These are phyloP conservation scores for Tiliqua scincoides DNA, from an alignment of 2,113 vertebrate genomes.

Conservation along the genomic window DNA sequence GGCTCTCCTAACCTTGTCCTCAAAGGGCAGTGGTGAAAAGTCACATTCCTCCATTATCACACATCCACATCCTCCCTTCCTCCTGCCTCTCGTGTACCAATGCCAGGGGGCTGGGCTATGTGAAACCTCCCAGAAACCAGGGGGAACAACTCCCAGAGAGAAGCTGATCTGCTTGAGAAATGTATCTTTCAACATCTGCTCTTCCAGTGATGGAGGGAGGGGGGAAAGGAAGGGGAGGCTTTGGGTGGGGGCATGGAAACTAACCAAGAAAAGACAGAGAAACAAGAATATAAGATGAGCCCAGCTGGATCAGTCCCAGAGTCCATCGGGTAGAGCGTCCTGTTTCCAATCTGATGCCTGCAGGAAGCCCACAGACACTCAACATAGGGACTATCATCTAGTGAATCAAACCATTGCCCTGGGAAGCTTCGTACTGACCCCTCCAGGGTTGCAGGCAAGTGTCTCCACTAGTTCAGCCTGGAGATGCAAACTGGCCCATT, in stretches of 20 bases:
- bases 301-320: background rate
- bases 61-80: constrained; percentile 52
- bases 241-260: background rate
- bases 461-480: too few relatives aligned
- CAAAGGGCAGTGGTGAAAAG: constrained; percentile 6
- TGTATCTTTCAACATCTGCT: constrained; percentile 57
- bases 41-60: constrained; percentile 62
- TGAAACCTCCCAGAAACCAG: constrained; percentile 53
- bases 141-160: constrained; percentile 52
- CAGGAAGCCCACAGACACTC: too few relatives aligned
- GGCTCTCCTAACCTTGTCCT: constrained; percentile 14
- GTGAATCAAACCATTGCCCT: too few relatives aligned
- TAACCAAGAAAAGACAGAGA: background rate
- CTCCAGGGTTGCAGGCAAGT: too few relatives aligned
- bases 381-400: too few relatives aligned
- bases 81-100: background rate
- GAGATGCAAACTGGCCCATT: too few relatives aligned
- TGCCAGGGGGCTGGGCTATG: constrained; percentile 14
- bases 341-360: background rate
- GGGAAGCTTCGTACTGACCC: too few relatives aligned
- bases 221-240: background rate
- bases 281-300: background rate
- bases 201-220: constrained; percentile 8
- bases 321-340: background rate
- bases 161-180: constrained; percentile 54